phyloP scores from a whole-genome alignment of 2,888 invertebrate genomes.

The Dasypogon diadema region DNA sequence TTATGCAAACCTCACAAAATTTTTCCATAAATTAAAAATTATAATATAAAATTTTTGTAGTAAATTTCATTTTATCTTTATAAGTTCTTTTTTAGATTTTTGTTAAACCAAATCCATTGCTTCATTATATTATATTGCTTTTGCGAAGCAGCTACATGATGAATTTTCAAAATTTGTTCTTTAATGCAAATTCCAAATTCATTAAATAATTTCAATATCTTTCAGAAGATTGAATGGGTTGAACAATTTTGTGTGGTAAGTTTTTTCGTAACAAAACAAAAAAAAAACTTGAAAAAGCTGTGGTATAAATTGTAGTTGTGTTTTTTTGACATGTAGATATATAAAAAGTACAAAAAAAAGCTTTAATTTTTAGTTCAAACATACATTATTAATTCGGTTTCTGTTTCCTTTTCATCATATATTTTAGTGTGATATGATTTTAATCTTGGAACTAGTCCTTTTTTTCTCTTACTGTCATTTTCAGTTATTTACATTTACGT shows the following conservation, averaged over 20 bases:
- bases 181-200: conserved; percentile 31
- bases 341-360: conserved; percentile 25
- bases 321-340: conserved; percentile 22
- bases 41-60: too few species aligned
- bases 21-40: too few species aligned
- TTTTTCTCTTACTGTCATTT: too few species aligned
- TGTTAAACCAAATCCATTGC: conserved; percentile 2
- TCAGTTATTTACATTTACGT: too few species aligned
- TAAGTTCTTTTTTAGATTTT: not conserved
- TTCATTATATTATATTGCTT: not conserved
- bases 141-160: conserved; percentile 28
- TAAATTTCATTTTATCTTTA: too few species aligned
- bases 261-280: conserved; percentile 58
- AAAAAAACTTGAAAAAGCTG: conserved; percentile 27
- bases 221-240: conserved; percentile 70
- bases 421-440: too few species aligned
- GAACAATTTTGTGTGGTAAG: conserved; percentile 69
- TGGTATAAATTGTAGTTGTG: conserved; percentile 39
- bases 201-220: conserved; percentile 61
- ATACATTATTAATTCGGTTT: not conserved
- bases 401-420: too few species aligned
- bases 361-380: not conserved
- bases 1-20: too few species aligned
- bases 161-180: conserved; percentile 7
- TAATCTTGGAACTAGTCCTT: too few species aligned